Percentiles rank a stretch among this genome's conserved stretches.
Conservation (phyloP, 2,888 invertebrate genomes). For the Atrina japonica region DNA sequence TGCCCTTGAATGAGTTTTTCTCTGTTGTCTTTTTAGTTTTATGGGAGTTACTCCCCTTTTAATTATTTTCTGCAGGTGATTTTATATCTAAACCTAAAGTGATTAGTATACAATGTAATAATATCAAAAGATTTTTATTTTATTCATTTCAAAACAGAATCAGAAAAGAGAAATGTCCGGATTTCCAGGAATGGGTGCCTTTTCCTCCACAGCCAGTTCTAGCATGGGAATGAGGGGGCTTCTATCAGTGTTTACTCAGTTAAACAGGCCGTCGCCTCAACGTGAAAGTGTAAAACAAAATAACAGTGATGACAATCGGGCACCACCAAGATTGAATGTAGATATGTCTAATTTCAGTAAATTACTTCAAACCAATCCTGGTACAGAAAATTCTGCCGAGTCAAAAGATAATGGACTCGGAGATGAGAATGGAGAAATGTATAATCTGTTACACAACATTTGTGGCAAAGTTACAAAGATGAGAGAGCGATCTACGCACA, state of each 20-base stretch:
- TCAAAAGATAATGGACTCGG: background rate
- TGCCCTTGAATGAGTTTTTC: no score
- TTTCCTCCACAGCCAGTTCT: background rate
- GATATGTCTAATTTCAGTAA: background rate
- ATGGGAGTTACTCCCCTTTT: no score
- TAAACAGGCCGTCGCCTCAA: background rate
- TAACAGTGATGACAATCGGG: background rate
- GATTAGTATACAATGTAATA: no score
- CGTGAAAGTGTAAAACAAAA: background rate
- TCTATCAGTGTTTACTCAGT: background rate
- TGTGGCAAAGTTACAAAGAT: slow-evolving; percentile 11
- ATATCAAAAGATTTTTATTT: no score
- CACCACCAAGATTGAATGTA: background rate
- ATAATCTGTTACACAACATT: slow-evolving; percentile 8
- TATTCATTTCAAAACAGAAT: no score
- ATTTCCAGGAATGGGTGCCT: background rate
- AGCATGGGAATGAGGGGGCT: slow-evolving; percentile 1
- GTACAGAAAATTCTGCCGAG: background rate
- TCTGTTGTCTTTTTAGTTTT: no score
- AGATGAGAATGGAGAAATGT: slow-evolving; percentile 4
- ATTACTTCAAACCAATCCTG: background rate
- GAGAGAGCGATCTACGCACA: background rate
- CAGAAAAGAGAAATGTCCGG: background rate
- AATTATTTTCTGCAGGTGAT: no score
- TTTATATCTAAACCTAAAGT: no score